phyloP scores from a whole-genome alignment of 2,113 vertebrate species.

The Melanerpes formicivorus region DNA sequence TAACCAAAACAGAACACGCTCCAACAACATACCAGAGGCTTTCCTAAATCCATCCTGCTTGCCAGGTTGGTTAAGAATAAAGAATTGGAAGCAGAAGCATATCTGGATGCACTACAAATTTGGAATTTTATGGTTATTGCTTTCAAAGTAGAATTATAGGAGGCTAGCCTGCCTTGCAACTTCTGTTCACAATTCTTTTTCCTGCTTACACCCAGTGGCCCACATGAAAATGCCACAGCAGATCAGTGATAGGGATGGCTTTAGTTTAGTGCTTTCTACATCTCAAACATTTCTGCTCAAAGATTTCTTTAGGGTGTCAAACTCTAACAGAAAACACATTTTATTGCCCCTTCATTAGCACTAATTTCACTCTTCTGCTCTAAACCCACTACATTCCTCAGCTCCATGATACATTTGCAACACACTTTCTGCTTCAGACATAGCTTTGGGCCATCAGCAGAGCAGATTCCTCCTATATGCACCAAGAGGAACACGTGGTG shows the following conservation, averaged over 20 bases:
- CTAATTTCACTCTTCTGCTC: constrained; percentile 50
- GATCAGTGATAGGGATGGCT: constrained; percentile 40
- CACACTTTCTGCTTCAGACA: constrained; percentile 25
- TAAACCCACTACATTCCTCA: constrained; percentile 21
- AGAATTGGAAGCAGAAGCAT: constrained; percentile 64
- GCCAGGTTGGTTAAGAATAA: constrained; percentile 67
- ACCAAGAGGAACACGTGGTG: constrained; percentile 40
- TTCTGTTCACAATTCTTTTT: constrained; percentile 59
- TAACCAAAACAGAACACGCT: constrained; percentile 65
- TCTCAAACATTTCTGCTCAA: constrained; percentile 52
- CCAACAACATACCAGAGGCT: constrained; percentile 68
- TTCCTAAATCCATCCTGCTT: constrained; percentile 59
- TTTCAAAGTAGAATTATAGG: constrained; percentile 64
- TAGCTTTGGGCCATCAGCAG: constrained; percentile 29
- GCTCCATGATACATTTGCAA: constrained; percentile 6
- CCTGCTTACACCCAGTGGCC: constrained; percentile 19
- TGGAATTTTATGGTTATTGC: constrained; percentile 65
- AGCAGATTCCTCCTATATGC: neutral
- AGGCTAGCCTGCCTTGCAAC: constrained; percentile 50
- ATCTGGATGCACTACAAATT: constrained; percentile 59
- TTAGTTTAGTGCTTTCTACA: constrained; percentile 54
- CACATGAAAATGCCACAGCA: constrained; percentile 32
- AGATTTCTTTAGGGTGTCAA: constrained; percentile 40
- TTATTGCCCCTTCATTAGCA: constrained; percentile 33
- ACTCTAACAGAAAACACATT: constrained; percentile 47